These are phyloP conservation scores for Saiga tatarica DNA, from an alignment of 2,113 vertebrate genomes.

Conservation along the genomic window DNA sequence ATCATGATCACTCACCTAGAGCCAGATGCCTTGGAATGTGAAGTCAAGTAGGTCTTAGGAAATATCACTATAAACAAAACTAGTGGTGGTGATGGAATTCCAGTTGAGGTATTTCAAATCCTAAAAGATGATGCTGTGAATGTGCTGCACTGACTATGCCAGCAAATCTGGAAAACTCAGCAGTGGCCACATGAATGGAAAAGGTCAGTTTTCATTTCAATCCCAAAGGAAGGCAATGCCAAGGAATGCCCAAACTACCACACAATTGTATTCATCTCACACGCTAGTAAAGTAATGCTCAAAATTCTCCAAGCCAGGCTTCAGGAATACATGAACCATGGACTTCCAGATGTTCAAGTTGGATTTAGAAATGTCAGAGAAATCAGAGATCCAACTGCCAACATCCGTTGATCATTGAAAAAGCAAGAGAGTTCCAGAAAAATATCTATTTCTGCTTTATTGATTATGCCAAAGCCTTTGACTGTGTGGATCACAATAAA, in stretches of 20 bases:
- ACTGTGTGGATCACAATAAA: background rate
- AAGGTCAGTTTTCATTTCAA: background rate
- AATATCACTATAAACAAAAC: background rate
- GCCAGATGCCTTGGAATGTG: background rate
- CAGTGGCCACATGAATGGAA: background rate
- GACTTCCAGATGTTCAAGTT: background rate
- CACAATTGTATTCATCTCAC: background rate
- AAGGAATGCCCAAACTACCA: background rate
- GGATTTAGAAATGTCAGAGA: background rate
- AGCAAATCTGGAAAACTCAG: background rate
- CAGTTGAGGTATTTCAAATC: background rate
- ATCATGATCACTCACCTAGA: background rate
- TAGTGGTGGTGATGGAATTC: background rate
- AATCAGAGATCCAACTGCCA: background rate
- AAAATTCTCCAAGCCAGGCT: background rate
- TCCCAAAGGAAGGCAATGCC: background rate
- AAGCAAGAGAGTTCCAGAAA: background rate
- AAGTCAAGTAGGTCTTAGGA: background rate
- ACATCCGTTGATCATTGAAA: accelerated
- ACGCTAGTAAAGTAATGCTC: background rate
- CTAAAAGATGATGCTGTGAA: background rate
- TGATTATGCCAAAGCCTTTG: background rate
- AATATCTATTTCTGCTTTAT: background rate
- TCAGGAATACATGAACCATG: background rate
- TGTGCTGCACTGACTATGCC: background rate